These are phyloP conservation scores for Cyanoramphus novaezelandiae DNA, from an alignment of 2,113 vertebrate species.

Conservation along the genomic window DNA sequence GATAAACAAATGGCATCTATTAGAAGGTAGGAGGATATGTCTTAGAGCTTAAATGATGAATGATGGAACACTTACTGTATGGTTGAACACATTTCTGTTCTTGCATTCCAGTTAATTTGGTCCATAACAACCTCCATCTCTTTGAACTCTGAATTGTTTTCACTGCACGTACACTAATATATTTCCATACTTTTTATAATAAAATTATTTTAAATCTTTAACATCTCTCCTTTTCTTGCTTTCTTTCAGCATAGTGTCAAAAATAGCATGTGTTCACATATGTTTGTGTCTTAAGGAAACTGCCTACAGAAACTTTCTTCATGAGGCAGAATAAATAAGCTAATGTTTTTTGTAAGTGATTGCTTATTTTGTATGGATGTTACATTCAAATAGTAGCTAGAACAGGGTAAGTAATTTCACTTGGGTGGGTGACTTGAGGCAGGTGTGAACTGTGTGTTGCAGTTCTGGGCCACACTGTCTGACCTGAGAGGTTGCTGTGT, in stretches of 20 bases:
- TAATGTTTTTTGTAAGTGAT: background rate
- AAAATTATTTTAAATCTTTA: background rate
- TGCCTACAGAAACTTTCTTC: background rate
- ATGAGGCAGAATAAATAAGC: background rate
- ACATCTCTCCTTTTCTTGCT: background rate
- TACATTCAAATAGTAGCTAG: background rate
- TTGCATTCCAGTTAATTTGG: background rate
- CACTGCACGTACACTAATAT: background rate
- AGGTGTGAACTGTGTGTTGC: background rate
- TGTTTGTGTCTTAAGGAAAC: background rate
- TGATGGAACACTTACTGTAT: background rate
- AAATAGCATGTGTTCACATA: rapidly evolving
- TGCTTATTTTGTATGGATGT: background rate
- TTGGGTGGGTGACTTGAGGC: background rate
- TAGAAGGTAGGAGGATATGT: constrained; percentile 77
- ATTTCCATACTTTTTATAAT: background rate
- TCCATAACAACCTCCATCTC: background rate
- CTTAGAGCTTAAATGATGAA: constrained; percentile 20
- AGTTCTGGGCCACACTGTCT: background rate
- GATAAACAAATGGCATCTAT: constrained; percentile 79
- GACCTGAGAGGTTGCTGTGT: rapidly evolving
- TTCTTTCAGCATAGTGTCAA: background rate
- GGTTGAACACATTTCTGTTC: background rate
- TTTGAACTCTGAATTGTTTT: background rate
- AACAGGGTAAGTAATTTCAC: background rate